Percentiles rank a stretch among this genome's conserved stretches.
These are phyloP conservation scores for Macrostomum lignano DNA, from an alignment of 1,140 invertebrate species.

Conservation along the genomic window DNA sequence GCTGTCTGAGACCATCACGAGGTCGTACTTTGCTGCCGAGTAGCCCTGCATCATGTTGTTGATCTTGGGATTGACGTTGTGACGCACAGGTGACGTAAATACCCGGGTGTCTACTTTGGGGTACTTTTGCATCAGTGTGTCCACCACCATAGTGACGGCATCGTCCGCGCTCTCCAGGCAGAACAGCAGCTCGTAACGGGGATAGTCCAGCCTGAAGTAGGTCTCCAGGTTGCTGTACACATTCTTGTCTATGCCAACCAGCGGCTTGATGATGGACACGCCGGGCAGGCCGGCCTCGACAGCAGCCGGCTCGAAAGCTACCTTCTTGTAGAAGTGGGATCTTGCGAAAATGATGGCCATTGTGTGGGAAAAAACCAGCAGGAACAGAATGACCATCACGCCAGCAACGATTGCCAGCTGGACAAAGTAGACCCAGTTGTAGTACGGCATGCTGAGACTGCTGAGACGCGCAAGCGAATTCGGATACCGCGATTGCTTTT, in stretches of 20 bases:
- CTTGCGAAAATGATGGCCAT: too few species aligned
- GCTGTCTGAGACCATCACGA: constrained; percentile 54
- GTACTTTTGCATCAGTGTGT: constrained; percentile 58
- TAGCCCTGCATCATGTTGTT: constrained; percentile 95
- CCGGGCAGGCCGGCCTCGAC: too few species aligned
- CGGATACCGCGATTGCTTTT: too few species aligned
- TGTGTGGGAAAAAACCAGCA: too few species aligned
- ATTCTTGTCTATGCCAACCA: constrained; percentile 78
- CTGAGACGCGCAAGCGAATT: too few species aligned
- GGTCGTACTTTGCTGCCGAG: constrained; percentile 53
- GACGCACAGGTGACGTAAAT: constrained; percentile 38
- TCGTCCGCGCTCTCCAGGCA: constrained; percentile 76
- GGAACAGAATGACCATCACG: too few species aligned
- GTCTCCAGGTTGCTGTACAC: constrained; percentile 72
- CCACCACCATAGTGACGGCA: constrained; percentile 56
- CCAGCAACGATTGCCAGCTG: too few species aligned
- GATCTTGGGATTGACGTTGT: constrained; percentile 61
- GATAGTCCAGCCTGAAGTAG: constrained; percentile 80
- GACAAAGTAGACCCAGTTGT: too few species aligned
- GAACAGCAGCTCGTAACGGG: constrained; percentile 69
- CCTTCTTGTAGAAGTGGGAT: too few species aligned
- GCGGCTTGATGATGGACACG: constrained; percentile 81
- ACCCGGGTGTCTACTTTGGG: constrained; percentile 52
- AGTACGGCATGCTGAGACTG: too few species aligned
- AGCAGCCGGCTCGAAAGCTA: too few species aligned